phyloP scores from a whole-genome alignment of 1,140 invertebrate species.

The Hetaerina americana region DNA sequence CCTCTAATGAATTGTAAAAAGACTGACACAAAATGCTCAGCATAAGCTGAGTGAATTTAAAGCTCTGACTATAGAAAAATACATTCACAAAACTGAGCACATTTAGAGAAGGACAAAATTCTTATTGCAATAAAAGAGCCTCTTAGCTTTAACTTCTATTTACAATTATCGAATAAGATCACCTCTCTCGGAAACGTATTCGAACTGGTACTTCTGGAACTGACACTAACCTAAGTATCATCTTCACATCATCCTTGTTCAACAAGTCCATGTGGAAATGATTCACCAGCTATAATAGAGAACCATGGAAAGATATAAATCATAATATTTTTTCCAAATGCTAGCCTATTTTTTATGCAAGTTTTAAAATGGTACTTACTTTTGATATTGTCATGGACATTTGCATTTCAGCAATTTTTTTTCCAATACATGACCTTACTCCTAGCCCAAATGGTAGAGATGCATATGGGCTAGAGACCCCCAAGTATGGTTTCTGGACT shows the following conservation, averaged over 20 bases:
- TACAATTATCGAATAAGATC: too few species aligned
- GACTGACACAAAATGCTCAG: too few species aligned
- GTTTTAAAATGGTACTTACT: slow-evolving; percentile 27
- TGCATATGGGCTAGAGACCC: slow-evolving; percentile 45
- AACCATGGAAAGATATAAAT: slow-evolving; percentile 5
- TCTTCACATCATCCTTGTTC: slow-evolving; percentile 34
- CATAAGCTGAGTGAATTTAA: too few species aligned
- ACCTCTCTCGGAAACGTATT: background rate
- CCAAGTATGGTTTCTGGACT: slow-evolving; percentile 18
- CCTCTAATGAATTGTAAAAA: too few species aligned
- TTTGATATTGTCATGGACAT: slow-evolving; percentile 47
- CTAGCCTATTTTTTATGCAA: too few species aligned
- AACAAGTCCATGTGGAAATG: slow-evolving; percentile 34
- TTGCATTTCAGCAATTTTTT: slow-evolving; percentile 61
- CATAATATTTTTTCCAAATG: background rate
- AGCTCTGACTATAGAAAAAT: too few species aligned
- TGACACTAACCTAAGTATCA: slow-evolving; percentile 40
- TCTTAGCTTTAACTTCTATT: too few species aligned
- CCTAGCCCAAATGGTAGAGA: slow-evolving; percentile 72
- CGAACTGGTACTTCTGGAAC: slow-evolving; percentile 38
- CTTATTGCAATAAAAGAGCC: too few species aligned
- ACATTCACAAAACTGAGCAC: too few species aligned
- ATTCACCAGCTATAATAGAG: slow-evolving; percentile 29
- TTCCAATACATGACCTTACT: slow-evolving; percentile 65
- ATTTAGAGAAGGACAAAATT: too few species aligned